Conservation (phyloP, 2,888 invertebrate species). For the Stenodema calcarata region DNA sequence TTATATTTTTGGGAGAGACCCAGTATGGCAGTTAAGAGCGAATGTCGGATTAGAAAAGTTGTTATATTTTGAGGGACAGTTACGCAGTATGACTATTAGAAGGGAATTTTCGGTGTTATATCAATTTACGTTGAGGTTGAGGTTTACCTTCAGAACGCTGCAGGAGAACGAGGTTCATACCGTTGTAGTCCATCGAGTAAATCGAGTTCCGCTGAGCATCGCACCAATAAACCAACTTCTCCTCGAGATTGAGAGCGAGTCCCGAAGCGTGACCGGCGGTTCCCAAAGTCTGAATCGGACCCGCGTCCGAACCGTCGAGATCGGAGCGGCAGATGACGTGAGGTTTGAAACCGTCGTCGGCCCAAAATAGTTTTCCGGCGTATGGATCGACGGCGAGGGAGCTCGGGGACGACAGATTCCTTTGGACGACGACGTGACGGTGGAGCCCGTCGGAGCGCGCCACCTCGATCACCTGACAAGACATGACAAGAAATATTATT, state of each 20-base stretch:
- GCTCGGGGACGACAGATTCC: slow-evolving; percentile 71
- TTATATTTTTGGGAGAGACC: no score
- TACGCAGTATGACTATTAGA: no score
- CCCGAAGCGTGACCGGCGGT: background rate
- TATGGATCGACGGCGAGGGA: slow-evolving; percentile 73
- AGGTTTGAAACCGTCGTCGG: slow-evolving; percentile 63
- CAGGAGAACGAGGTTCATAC: background rate
- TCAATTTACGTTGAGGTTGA: no score
- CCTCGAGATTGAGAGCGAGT: slow-evolving; percentile 3
- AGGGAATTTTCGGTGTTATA: no score
- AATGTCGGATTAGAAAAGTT: no score
- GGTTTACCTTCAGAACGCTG: slow-evolving; percentile 4
- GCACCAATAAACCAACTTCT: slow-evolving; percentile 23
- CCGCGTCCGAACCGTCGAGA: slow-evolving; percentile 19
- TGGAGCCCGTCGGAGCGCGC: slow-evolving; percentile 76
- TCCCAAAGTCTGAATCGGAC: slow-evolving; percentile 1
- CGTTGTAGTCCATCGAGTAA: slow-evolving; percentile 38
- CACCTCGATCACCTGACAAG: slow-evolving; percentile 79
- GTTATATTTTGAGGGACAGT: no score
- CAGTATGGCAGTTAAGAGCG: no score
- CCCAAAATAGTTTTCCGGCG: slow-evolving; percentile 76
- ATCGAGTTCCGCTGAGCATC: slow-evolving; percentile 4
- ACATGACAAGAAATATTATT: no score
- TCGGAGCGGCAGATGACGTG: slow-evolving; percentile 27
- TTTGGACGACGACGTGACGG: slow-evolving; percentile 78